Evolutionary conservation across 2,113 vertebrate genomes (phyloP).

Genomic region (Emydura subglobosa): DNA sequence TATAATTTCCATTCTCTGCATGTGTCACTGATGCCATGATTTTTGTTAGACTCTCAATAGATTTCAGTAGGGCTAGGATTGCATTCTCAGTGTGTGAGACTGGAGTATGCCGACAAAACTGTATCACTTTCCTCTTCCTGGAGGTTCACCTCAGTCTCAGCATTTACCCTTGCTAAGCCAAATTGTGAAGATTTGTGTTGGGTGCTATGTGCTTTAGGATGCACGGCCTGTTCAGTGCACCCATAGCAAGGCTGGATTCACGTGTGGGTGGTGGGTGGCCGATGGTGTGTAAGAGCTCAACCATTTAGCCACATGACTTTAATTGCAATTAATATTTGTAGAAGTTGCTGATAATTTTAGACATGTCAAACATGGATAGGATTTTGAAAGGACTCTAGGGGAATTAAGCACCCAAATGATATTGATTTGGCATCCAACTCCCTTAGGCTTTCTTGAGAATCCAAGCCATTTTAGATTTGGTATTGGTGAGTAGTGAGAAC

Average conservation of each 20-base stretch:
- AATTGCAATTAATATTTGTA: background rate
- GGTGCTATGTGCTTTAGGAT: background rate
- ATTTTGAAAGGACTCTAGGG: rapidly evolving
- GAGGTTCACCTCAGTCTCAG: rapidly evolving
- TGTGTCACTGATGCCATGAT: background rate
- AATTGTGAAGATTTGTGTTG: rapidly evolving
- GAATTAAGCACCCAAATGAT: background rate
- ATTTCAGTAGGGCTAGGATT: background rate
- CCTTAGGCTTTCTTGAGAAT: background rate
- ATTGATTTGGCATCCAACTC: background rate
- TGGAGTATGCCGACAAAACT: background rate
- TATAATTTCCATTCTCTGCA: background rate
- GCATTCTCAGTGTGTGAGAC: background rate
- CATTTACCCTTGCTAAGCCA: background rate
- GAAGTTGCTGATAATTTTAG: background rate
- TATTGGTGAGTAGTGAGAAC: no score
- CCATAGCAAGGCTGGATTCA: no score
- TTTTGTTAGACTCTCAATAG: background rate
- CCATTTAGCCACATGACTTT: rapidly evolving
- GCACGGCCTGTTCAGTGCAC: background rate
- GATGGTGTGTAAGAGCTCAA: background rate
- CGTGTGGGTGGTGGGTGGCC: rapidly evolving
- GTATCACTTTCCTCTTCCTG: background rate
- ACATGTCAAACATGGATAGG: background rate
- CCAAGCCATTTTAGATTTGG: no score